Evolutionary conservation across 23 tunicate species (phyloP).

Genomic region (Ascidia mentula): DNA sequence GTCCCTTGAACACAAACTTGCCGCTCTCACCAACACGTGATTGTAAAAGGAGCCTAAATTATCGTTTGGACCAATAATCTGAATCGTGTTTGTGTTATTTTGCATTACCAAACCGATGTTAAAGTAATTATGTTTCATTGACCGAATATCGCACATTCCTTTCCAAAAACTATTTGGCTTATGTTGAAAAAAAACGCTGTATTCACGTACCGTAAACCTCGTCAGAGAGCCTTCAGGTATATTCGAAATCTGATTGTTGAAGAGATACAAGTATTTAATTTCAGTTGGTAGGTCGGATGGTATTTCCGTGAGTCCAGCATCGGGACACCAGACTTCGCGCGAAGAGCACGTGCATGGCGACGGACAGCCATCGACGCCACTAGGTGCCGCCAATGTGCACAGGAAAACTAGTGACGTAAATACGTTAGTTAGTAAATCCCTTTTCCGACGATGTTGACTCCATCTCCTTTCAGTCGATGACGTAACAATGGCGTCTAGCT

Average conservation of each 20-base stretch:
- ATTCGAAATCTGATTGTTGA: constrained; percentile 60
- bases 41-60: too few species aligned
- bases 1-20: too few species aligned
- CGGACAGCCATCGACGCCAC: constrained; percentile 17
- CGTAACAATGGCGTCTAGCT: background rate
- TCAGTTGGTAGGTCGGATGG: constrained; percentile 42
- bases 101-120: too few species aligned
- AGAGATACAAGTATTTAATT: constrained; percentile 45
- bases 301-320: constrained; percentile 29
- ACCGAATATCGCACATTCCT: too few species aligned
- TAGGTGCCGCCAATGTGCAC: background rate
- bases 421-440: background rate
- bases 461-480: background rate
- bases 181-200: too few species aligned
- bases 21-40: too few species aligned
- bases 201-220: constrained; percentile 22
- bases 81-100: too few species aligned
- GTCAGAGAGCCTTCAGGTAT: constrained; percentile 43
- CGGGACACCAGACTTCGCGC: constrained; percentile 56
- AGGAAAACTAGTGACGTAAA: background rate
- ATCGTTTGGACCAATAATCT: too few species aligned
- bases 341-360: constrained; percentile 24
- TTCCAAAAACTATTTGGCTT: too few species aligned
- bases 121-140: too few species aligned
- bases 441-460: background rate